These are phyloP conservation scores for Platypus cylindrus DNA, from an alignment of 2,888 invertebrate species.

Conservation along the genomic window DNA sequence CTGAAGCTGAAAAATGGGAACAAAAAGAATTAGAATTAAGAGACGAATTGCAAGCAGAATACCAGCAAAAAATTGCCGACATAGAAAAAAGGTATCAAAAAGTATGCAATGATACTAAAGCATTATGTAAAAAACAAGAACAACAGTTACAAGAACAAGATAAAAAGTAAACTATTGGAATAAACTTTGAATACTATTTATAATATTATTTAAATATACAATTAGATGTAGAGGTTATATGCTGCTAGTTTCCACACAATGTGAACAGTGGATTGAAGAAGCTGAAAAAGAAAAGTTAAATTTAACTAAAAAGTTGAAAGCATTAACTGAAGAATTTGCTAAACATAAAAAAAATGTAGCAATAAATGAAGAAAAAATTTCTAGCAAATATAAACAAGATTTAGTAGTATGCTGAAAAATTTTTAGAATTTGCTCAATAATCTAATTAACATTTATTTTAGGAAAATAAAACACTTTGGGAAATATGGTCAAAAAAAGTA, in stretches of 20 bases:
- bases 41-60: constrained; percentile 24
- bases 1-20: constrained; percentile 18
- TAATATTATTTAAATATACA: neutral
- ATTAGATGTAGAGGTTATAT: constrained; percentile 21
- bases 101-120: constrained; percentile 16
- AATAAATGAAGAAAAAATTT: constrained; percentile 13
- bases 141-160: constrained; percentile 23
- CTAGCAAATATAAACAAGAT: too few species aligned
- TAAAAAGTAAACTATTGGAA: constrained; percentile 11
- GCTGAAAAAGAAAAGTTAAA: constrained; percentile 20
- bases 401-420: too few species aligned
- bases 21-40: constrained; percentile 22
- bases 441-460: constrained; percentile 9
- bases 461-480: constrained; percentile 19
- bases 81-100: constrained; percentile 24
- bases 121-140: constrained; percentile 19
- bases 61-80: constrained; percentile 20
- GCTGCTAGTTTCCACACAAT: constrained; percentile 21
- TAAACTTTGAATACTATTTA: neutral
- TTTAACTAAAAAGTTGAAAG: constrained; percentile 14
- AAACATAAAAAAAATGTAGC: constrained; percentile 12
- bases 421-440: constrained; percentile 2
- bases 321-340: constrained; percentile 16
- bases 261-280: constrained; percentile 20
- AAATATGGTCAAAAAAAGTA: constrained; percentile 18